Base-by-base conservation (phyloP, 2,888 invertebrate species). In the Campoplex capitator region DNA sequence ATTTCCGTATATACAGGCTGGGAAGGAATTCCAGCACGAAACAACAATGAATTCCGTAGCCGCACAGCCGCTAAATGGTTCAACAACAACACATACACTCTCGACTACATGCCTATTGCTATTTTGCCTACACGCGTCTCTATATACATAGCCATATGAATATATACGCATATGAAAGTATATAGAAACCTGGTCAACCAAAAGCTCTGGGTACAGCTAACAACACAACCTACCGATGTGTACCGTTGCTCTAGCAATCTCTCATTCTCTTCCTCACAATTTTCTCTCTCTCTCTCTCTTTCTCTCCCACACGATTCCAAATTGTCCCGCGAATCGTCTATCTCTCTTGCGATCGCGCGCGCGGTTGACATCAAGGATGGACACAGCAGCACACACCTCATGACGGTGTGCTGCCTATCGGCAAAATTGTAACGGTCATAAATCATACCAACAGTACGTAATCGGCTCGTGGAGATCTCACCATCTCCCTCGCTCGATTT, bases 381-480 rank as follows among this genome's bases (percentile, higher is more conserved):
- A 80, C 80, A 18, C 62, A 35, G 68, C 58, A 23, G 23, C 23
- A 23, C 23, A 45, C 48, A 45, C 51, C 71, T 42, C 74, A 78
- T 82, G 78, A 87, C 87, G 84, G 84, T 87, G 81, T 75, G 67
- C 58, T 56, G 38, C 74, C 84, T 84, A 87, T 87, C 87, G 87
- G 81, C 78, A 81, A 84, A 84, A 86, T 86, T 78, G 81, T 86
- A 73, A 82, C 87, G 84, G 68, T 82, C 82, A 75, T 87, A 84
- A 87, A 87, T 87, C 87, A 87, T 87, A 75, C 48, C 38, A 73
- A 74, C 80, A 62, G 70, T 51, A 74, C 81, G 81, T 87, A 87
- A 87, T 87, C 81, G 84, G 54, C 75, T 67, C 70, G 82, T 35
- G 58, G 82, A 68, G 56, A 67, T 42, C 75, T 83, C 83, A n/a